Percentiles rank a stretch among this genome's conserved stretches.
These are phyloP conservation scores for Nephrotoma appendiculata DNA, from an alignment of 2,888 invertebrate genomes.

Conservation along the genomic window DNA sequence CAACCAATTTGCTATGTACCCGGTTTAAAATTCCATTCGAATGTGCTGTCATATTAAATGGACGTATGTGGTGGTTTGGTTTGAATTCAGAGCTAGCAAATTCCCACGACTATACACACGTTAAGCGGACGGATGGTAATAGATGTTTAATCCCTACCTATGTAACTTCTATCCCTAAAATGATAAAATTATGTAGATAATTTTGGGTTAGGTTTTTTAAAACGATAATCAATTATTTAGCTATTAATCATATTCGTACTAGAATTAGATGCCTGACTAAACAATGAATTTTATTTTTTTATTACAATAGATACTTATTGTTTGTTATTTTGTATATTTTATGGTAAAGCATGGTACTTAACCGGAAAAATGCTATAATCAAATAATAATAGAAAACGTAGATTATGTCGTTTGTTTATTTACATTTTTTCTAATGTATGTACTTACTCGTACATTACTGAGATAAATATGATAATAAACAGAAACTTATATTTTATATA, in stretches of 20 bases:
- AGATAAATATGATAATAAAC: neutral
- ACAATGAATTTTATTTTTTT: neutral
- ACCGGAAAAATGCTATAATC: neutral
- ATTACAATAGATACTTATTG: neutral
- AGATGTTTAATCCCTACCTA: neutral
- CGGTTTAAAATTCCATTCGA: neutral
- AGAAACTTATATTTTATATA: neutral
- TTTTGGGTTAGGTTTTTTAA: neutral
- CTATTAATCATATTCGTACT: neutral
- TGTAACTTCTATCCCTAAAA: neutral
- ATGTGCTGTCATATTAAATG: neutral
- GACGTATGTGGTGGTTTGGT: neutral
- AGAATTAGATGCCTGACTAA: neutral
- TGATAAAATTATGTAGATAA: neutral
- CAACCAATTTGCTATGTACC: neutral
- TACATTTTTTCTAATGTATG: neutral
- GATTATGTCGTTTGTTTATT: neutral
- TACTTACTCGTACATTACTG: neutral
- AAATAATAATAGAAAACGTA: neutral
- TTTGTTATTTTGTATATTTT: neutral
- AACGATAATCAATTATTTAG: neutral
- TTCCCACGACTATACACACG: neutral
- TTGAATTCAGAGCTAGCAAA: neutral
- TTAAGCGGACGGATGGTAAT: too few relatives aligned
- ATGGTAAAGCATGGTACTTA: neutral